Evolutionary conservation across 2,113 vertebrate species (phyloP).

Genomic region (Coreoperca whiteheadi): DNA sequence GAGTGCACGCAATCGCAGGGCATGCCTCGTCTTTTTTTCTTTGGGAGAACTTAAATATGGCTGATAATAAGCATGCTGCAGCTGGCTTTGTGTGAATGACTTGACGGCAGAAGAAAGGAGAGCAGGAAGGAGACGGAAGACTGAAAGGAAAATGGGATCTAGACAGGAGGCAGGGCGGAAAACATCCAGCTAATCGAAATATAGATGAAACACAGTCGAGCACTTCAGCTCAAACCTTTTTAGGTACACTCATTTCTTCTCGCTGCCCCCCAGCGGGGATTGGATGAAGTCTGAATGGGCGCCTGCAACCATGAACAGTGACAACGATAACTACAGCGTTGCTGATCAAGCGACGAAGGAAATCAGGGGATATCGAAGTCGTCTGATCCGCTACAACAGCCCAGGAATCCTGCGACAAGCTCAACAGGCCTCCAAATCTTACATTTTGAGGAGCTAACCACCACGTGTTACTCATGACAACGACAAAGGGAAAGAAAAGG

Average conservation of each 20-base stretch:
- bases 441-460: neutral
- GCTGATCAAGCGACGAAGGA: neutral
- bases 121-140: neutral
- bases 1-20: neutral
- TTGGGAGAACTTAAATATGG: neutral
- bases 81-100: neutral
- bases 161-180: neutral
- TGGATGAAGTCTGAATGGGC: neutral
- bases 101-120: neutral
- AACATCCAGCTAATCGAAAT: slow-evolving; percentile 19
- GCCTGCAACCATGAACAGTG: neutral
- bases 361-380: neutral
- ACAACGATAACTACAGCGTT: neutral
- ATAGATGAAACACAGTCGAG: neutral
- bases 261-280: neutral
- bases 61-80: neutral
- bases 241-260: neutral
- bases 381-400: neutral
- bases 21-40: neutral
- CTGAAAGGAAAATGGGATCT: neutral
- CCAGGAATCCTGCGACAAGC: neutral
- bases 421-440: neutral
- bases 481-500: neutral
- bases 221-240: neutral
- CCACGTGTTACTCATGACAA: neutral